A percentile compares a stretch with the other conserved stretches of the same genome.
phyloP scores from a whole-genome alignment of 1,140 invertebrate species.

The Drosophila ercepeae region DNA sequence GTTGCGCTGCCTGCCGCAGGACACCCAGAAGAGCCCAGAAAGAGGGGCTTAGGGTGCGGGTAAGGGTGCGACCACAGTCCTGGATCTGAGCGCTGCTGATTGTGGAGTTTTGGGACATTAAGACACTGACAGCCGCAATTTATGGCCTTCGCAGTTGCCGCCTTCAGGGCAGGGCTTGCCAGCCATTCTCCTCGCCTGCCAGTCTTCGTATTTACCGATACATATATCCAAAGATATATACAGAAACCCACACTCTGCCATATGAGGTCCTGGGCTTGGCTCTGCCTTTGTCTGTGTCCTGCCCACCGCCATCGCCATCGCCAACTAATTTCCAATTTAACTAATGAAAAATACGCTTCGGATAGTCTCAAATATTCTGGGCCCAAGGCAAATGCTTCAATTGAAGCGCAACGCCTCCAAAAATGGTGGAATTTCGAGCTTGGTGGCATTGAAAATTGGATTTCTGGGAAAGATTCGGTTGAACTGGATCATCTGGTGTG shows the following conservation, averaged over 20 bases:
- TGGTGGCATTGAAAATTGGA: constrained; percentile 41
- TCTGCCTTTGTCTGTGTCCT: constrained; percentile 12
- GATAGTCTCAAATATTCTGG: not conserved
- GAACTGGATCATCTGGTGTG: constrained; percentile 26
- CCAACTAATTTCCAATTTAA: constrained; percentile 47
- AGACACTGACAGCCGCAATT: constrained; percentile 80
- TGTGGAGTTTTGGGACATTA: constrained; percentile 81
- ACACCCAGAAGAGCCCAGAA: constrained; percentile 61
- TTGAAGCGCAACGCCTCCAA: constrained; percentile 41
- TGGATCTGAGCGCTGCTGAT: constrained; percentile 57
- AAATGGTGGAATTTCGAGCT: constrained; percentile 21
- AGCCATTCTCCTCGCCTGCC: constrained; percentile 69
- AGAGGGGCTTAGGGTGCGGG: constrained; percentile 25
- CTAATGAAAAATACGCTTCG: constrained; percentile 40
- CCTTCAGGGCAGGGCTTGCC: constrained; percentile 59
- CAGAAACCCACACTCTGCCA: constrained; percentile 14
- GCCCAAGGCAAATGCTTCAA: constrained; percentile 41
- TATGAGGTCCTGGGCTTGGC: constrained; percentile 26
- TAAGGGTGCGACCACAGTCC: not conserved
- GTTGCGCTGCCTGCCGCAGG: constrained; percentile 59
- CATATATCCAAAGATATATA: constrained; percentile 6
- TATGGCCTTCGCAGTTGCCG: constrained; percentile 63
- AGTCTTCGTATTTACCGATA: constrained; percentile 38
- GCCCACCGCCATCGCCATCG: constrained; percentile 20
- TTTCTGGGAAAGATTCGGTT: constrained; percentile 51